Conservation (phyloP, 53 echinoderm and acorn worm genomes). For the Henricia sp. region DNA sequence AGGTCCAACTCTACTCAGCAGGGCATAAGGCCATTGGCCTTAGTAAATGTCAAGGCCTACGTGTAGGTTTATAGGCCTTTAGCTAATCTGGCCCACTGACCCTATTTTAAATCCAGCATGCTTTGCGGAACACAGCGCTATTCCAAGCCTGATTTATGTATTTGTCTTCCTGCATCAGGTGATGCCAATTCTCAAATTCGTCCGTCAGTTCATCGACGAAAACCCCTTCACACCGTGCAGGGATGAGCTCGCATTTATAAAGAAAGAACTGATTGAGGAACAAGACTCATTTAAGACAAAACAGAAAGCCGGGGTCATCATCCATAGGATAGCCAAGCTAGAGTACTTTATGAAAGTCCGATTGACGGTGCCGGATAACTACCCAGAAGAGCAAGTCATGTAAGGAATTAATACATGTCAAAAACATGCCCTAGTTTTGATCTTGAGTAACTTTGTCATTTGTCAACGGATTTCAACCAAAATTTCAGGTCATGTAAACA, state of each 20-base stretch:
- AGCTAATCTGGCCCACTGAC: too few relatives aligned
- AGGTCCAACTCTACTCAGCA: too few relatives aligned
- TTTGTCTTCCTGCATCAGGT: slow-evolving; percentile 72
- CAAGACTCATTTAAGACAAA: slow-evolving; percentile 83
- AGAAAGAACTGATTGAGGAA: slow-evolving; percentile 78
- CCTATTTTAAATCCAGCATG: too few relatives aligned
- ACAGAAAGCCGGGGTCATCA: slow-evolving; percentile 85
- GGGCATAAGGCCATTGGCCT: too few relatives aligned
- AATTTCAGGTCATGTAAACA: too few relatives aligned
- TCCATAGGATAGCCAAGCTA: slow-evolving; percentile 67
- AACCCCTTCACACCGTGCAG: neutral
- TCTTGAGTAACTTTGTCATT: too few relatives aligned
- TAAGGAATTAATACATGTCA: slow-evolving; percentile 17
- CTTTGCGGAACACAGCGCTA: too few relatives aligned
- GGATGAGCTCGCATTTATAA: slow-evolving; percentile 61
- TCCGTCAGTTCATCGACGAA: slow-evolving; percentile 66
- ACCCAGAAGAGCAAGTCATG: slow-evolving; percentile 70
- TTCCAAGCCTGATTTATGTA: too few relatives aligned
- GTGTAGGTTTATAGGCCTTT: too few relatives aligned
- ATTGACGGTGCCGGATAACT: slow-evolving; percentile 84
- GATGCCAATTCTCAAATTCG: slow-evolving; percentile 81
- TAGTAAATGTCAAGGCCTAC: too few relatives aligned
- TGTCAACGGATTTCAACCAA: too few relatives aligned
- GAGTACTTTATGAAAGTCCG: slow-evolving; percentile 84
- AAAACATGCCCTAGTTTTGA: too few relatives aligned